These are phyloP conservation scores for Xenopus laevis DNA, from an alignment of 2,113 vertebrate genomes.

Conservation along the genomic window DNA sequence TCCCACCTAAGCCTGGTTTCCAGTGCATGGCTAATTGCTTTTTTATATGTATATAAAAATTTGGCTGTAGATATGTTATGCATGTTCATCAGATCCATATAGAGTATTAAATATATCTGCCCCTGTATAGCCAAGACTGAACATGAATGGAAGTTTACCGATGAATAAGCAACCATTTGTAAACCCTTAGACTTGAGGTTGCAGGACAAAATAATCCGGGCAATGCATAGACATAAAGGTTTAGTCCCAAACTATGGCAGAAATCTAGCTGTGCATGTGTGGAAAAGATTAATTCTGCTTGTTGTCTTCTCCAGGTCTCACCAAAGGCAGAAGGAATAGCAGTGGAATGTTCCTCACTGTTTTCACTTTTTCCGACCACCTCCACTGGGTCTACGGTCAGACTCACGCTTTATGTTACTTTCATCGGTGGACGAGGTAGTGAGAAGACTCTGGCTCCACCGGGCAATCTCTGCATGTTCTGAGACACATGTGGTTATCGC, in stretches of 20 bases:
- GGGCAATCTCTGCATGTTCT: constrained; percentile 82
- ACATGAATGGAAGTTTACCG: constrained; percentile 25
- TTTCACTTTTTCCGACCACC: constrained; percentile 74
- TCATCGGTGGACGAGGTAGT: constrained; percentile 94
- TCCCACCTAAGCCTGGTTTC: neutral
- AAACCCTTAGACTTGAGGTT: constrained; percentile 2
- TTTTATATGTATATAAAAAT: neutral
- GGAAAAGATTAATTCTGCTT: neutral
- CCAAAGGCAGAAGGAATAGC: constrained; percentile 51
- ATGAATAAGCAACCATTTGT: neutral
- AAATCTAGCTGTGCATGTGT: neutral
- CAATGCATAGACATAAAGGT: constrained; percentile 39
- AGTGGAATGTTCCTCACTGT: neutral
- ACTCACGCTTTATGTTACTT: constrained; percentile 75
- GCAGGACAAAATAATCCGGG: constrained; percentile 20
- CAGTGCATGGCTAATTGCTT: neutral
- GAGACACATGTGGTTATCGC: constrained; percentile 69
- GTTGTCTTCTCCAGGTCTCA: constrained; percentile 19
- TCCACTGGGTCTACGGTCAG: constrained; percentile 75
- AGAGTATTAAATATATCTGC: neutral
- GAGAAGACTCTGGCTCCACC: constrained; percentile 78
- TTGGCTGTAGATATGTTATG: constrained; percentile 5
- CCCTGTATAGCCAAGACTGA: constrained; percentile 19
- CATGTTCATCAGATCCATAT: constrained; percentile 2
- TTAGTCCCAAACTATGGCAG: constrained; percentile 28